Percentiles rank a stretch among this genome's conserved stretches.
These are phyloP conservation scores for Bombus superbus DNA, from an alignment of 1,140 invertebrate genomes.

Conservation along the genomic window DNA sequence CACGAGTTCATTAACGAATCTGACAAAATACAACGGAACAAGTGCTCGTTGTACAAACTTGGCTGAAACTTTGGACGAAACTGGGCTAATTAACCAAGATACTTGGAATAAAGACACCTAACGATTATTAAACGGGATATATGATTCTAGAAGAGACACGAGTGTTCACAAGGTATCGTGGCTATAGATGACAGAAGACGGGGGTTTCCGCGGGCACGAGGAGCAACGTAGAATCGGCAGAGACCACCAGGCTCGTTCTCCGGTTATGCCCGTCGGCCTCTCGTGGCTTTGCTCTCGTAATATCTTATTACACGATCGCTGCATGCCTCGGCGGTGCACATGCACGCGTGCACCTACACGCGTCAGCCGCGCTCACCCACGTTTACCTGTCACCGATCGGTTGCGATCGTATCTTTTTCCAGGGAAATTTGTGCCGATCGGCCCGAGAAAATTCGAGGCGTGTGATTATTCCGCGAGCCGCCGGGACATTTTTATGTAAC, in stretches of 20 bases:
- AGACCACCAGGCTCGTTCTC: slow-evolving; percentile 63
- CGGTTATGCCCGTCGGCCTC: slow-evolving; percentile 54
- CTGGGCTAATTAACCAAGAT: neutral
- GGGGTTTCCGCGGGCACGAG: slow-evolving; percentile 27
- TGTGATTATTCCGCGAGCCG: neutral
- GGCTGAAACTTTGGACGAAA: neutral
- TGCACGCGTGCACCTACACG: slow-evolving; percentile 26
- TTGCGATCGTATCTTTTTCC: slow-evolving; percentile 35
- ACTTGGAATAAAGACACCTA: neutral
- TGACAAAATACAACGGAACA: neutral
- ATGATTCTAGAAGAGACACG: neutral
- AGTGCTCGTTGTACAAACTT: neutral
- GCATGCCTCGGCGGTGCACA: slow-evolving; percentile 46
- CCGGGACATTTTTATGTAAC: too few relatives aligned
- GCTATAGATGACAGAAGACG: slow-evolving; percentile 43
- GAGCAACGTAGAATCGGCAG: slow-evolving; percentile 39
- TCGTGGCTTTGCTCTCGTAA: slow-evolving; percentile 67
- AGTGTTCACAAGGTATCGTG: neutral
- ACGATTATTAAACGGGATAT: neutral
- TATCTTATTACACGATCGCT: slow-evolving; percentile 72
- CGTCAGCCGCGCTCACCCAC: neutral
- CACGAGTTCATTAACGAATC: neutral
- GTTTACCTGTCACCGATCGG: slow-evolving; percentile 30
- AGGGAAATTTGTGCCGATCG: slow-evolving; percentile 19
- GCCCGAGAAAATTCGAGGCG: slow-evolving; percentile 24